A percentile compares a stretch with the other conserved stretches of the same genome.
Conservation (phyloP, 2,888 invertebrate genomes). For the Lymantria dispar region DNA sequence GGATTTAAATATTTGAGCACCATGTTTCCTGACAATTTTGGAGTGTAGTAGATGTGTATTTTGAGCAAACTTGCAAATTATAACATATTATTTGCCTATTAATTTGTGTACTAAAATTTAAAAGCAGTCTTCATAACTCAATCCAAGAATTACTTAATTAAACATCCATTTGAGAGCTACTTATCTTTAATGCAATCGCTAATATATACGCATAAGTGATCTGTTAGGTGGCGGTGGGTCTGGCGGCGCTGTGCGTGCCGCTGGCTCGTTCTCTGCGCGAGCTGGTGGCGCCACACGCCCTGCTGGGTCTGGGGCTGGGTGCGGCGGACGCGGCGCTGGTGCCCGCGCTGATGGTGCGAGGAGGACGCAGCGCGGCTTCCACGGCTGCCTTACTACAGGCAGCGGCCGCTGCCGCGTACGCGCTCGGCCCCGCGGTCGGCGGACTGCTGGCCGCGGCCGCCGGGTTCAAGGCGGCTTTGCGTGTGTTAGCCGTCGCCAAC, state of each 20-base stretch:
- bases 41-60: too few species aligned
- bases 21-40: too few species aligned
- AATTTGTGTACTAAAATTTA: too few species aligned
- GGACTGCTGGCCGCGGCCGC: slow-evolving; percentile 52
- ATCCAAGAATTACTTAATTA: too few species aligned
- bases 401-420: slow-evolving; percentile 1
- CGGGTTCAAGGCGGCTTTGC: slow-evolving; percentile 57
- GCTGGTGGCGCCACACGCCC: slow-evolving; percentile 60
- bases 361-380: slow-evolving; percentile 45
- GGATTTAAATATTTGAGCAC: too few species aligned
- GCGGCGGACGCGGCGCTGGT: slow-evolving; percentile 70
- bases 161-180: too few species aligned
- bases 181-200: too few species aligned
- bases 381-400: slow-evolving; percentile 64
- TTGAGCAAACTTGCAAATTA: too few species aligned
- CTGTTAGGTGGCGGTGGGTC: slow-evolving; percentile 26
- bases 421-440: slow-evolving; percentile 51
- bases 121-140: too few species aligned
- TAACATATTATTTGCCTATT: too few species aligned
- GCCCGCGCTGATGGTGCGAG: slow-evolving; percentile 54
- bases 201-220: too few species aligned
- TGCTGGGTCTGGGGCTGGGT: slow-evolving; percentile 65
- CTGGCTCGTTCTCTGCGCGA: slow-evolving; percentile 35
- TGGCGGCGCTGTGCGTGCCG: slow-evolving; percentile 12
- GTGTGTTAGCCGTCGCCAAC: slow-evolving; percentile 61